Percentiles rank a stretch among this genome's conserved stretches.
These are phyloP conservation scores for Seriola rivoliana DNA, from an alignment of 2,113 vertebrate species.

Conservation along the genomic window DNA sequence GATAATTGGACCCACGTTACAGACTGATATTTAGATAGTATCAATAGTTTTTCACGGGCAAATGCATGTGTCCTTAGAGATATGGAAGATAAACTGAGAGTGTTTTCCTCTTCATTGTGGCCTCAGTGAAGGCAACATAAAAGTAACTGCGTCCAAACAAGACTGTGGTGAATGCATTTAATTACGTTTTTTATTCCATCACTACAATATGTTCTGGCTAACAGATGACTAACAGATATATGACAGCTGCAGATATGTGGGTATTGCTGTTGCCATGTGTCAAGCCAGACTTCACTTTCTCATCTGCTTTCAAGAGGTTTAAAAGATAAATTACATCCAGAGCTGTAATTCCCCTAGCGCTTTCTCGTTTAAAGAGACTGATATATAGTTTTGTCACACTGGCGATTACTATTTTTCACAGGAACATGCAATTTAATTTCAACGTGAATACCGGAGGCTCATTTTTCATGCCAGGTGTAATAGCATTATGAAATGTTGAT, in stretches of 20 bases:
- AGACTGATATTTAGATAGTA: background rate
- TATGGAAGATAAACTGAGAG: background rate
- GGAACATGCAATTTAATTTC: slow-evolving; percentile 46
- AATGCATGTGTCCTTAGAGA: background rate
- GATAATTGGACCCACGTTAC: background rate
- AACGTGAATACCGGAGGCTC: slow-evolving; percentile 1
- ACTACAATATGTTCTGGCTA: background rate
- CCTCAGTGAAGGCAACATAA: background rate
- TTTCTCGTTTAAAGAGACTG: slow-evolving; percentile 16
- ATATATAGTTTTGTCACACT: slow-evolving; percentile 8
- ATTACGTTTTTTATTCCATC: background rate
- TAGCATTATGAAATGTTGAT: slow-evolving; percentile 44
- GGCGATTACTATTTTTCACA: slow-evolving; percentile 33
- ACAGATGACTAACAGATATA: background rate
- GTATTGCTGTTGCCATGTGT: background rate
- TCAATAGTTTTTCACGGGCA: background rate
- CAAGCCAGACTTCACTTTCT: slow-evolving; percentile 1
- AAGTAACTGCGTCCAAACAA: background rate
- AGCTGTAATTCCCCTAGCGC: background rate
- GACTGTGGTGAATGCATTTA: background rate
- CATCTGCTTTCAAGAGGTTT: background rate
- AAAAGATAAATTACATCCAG: slow-evolving; percentile 14
- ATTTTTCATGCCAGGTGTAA: slow-evolving; percentile 18
- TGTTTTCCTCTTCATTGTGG: background rate
- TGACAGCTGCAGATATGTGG: background rate